phyloP scores from a whole-genome alignment of 2,888 invertebrate genomes.

The Hedya salicella region DNA sequence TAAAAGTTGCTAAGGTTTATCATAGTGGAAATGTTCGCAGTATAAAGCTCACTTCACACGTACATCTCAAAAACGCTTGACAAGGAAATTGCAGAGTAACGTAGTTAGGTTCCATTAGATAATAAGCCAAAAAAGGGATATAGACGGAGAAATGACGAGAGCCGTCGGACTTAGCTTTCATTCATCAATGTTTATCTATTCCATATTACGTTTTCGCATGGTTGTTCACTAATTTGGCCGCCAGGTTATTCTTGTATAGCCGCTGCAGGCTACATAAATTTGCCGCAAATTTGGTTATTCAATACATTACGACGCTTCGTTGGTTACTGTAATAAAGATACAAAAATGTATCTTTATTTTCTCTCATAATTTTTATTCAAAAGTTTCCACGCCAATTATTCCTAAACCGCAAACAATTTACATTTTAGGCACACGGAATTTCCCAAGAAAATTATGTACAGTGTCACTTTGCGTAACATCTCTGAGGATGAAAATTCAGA shows the following conservation, averaged over 20 bases:
- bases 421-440: constrained; percentile 36
- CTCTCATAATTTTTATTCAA: constrained; percentile 26
- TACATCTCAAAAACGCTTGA: background rate
- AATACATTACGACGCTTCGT: background rate
- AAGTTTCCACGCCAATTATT: constrained; percentile 40
- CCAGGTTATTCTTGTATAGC: too few relatives aligned
- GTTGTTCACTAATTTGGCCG: too few relatives aligned
- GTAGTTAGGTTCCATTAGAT: background rate
- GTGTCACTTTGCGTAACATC: constrained; percentile 42
- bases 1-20: constrained; percentile 31
- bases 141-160: background rate
- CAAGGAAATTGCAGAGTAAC: background rate
- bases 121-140: background rate
- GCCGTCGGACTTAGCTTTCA: background rate
- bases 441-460: constrained; percentile 41
- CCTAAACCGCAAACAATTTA: constrained; percentile 42
- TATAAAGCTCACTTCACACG: constrained; percentile 14
- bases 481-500: constrained; percentile 54
- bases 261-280: background rate
- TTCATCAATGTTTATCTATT: background rate
- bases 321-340: background rate
- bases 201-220: too few relatives aligned
- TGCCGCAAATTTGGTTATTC: background rate
- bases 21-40: constrained; percentile 18
- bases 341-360: constrained; percentile 11